phyloP scores from a whole-genome alignment of 2,113 vertebrate genomes.

The Otis tarda region DNA sequence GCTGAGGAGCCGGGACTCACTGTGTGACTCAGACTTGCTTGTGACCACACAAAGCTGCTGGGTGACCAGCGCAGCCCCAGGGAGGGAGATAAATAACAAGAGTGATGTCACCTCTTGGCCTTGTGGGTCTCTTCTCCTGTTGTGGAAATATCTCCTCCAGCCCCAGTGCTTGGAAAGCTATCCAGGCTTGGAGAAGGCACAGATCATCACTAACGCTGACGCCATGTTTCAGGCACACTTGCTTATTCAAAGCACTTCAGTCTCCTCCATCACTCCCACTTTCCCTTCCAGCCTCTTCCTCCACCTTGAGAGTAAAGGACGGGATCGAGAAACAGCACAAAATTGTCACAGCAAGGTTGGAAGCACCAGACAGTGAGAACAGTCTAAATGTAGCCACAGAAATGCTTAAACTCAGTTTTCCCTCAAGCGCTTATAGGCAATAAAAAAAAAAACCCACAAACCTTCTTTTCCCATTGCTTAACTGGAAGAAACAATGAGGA shows the following conservation, averaged over 20 bases:
- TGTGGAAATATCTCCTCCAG: not conserved
- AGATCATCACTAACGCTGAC: accelerated
- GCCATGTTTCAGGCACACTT: not conserved
- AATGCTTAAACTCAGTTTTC: not conserved
- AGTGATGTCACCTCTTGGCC: not conserved
- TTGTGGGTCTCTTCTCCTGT: not conserved
- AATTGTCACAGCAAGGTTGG: not conserved
- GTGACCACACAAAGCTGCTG: not conserved
- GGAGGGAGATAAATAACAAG: not conserved
- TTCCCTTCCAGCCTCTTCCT: not conserved
- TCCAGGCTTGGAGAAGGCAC: not conserved
- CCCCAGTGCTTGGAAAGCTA: not conserved
- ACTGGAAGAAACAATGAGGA: not conserved
- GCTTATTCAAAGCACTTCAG: not conserved
- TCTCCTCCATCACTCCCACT: not conserved
- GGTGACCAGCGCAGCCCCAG: not conserved
- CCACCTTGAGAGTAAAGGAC: not conserved
- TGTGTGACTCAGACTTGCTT: not conserved
- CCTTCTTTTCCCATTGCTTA: not conserved
- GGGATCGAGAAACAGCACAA: not conserved
- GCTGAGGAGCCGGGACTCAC: not conserved
- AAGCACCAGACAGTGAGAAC: not conserved
- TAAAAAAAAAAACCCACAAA: not conserved
- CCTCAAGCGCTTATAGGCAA: not conserved
- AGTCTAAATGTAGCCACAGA: not conserved